These are phyloP conservation scores for Passer montanus DNA, from an alignment of 2,113 vertebrate species.

Conservation along the genomic window DNA sequence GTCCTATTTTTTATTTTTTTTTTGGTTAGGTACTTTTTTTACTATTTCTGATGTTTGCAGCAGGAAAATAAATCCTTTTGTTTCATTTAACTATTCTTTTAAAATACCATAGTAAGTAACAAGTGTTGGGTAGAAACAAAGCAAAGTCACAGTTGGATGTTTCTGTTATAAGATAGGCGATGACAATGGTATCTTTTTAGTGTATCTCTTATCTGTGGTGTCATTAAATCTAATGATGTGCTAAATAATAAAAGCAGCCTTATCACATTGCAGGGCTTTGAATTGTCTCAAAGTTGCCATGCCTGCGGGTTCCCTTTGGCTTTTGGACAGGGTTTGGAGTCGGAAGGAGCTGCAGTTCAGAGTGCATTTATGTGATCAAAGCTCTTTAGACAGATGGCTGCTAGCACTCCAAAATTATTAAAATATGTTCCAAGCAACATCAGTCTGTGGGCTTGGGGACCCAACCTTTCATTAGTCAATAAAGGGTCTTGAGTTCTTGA, in stretches of 20 bases:
- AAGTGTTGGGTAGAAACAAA: constrained; percentile 14
- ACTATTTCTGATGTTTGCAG: background rate
- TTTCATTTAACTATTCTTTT: constrained; percentile 25
- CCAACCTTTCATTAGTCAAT: constrained; percentile 68
- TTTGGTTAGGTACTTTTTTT: background rate
- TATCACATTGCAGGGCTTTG: constrained; percentile 37
- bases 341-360: constrained; percentile 40
- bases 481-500: constrained; percentile 64
- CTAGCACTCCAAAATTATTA: constrained; percentile 63
- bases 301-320: constrained; percentile 17
- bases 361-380: constrained; percentile 35
- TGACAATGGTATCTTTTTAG: constrained; percentile 67
- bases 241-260: constrained; percentile 56
- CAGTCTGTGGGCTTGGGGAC: constrained; percentile 62
- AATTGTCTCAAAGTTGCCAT: constrained; percentile 25
- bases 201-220: constrained; percentile 58
- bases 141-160: constrained; percentile 45
- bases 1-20: background rate
- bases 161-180: constrained; percentile 46
- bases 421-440: constrained; percentile 65
- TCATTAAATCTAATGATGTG: constrained; percentile 66
- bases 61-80: background rate
- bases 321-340: constrained; percentile 29
- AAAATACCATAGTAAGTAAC: background rate
- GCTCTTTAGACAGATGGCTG: constrained; percentile 61